These are phyloP conservation scores for Deilephila elpenor DNA, from an alignment of 2,888 invertebrate species.

Conservation along the genomic window DNA sequence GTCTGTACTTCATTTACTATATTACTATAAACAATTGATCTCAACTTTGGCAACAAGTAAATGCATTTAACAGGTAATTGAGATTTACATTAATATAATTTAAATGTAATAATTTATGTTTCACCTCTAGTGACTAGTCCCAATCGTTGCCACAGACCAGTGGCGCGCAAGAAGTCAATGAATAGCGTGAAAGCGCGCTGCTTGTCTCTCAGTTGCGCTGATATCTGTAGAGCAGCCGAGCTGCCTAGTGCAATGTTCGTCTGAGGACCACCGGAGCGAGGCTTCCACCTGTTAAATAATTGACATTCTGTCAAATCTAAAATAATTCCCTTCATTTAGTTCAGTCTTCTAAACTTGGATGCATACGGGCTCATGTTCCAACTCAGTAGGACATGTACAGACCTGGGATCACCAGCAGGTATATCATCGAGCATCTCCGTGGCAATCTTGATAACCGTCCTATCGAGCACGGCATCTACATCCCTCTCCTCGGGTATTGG, in stretches of 20 bases:
- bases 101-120: background rate
- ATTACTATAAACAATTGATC: background rate
- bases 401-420: slow-evolving; percentile 93
- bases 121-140: slow-evolving; percentile 57
- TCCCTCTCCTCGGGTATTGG: slow-evolving; percentile 39
- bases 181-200: slow-evolving; percentile 91
- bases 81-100: too few species aligned
- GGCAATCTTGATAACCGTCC: slow-evolving; percentile 83
- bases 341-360: too few species aligned
- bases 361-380: background rate
- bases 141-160: slow-evolving; percentile 87
- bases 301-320: background rate
- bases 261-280: slow-evolving; percentile 50
- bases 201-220: slow-evolving; percentile 94
- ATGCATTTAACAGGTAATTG: background rate
- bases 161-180: slow-evolving; percentile 89
- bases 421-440: slow-evolving; percentile 93
- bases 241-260: slow-evolving; percentile 85
- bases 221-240: slow-evolving; percentile 92
- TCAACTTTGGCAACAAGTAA: background rate
- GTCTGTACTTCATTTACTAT: too few species aligned
- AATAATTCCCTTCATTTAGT: too few species aligned
- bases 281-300: slow-evolving; percentile 66
- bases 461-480: slow-evolving; percentile 69
- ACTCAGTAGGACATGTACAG: background rate